phyloP scores from a whole-genome alignment of 2,888 invertebrate species.

The Iselma pallidipennis region DNA sequence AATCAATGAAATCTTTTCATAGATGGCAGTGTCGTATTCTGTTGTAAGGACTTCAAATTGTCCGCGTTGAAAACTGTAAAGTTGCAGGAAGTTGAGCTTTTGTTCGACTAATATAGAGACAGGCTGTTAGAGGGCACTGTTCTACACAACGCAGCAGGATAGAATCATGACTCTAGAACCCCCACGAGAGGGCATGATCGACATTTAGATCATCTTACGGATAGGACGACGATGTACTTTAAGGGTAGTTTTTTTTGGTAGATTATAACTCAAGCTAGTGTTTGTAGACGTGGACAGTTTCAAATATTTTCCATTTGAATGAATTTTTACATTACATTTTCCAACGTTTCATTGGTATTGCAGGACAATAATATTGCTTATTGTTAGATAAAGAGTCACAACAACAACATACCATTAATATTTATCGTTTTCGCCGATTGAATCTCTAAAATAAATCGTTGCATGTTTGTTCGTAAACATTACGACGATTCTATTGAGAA shows the following conservation, averaged over 20 bases:
- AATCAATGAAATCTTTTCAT: constrained; percentile 12
- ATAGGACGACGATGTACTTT: background rate
- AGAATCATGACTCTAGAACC: background rate
- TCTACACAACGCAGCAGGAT: background rate
- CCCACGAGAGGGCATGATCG: background rate
- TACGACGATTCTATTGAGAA: constrained; percentile 10
- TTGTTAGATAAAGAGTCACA: background rate
- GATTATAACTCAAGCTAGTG: background rate
- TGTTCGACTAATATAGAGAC: constrained; percentile 4
- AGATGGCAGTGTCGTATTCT: constrained; percentile 18
- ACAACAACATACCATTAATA: constrained; percentile 3
- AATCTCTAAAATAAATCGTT: background rate
- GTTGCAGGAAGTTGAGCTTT: constrained; percentile 16
- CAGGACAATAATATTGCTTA: background rate
- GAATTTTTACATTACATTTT: background rate
- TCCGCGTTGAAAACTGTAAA: constrained; percentile 11
- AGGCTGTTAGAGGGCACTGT: constrained; percentile 17
- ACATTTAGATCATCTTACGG: background rate
- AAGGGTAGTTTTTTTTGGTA: background rate
- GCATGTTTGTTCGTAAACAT: background rate
- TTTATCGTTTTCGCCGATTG: background rate
- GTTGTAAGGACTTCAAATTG: background rate
- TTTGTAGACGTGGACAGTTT: background rate
- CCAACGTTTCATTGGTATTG: background rate
- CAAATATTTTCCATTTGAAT: background rate